A percentile compares a stretch with the other conserved stretches of the same genome.
Conservation (phyloP, 2,113 vertebrate species). For the Rhynchomys soricoides region DNA sequence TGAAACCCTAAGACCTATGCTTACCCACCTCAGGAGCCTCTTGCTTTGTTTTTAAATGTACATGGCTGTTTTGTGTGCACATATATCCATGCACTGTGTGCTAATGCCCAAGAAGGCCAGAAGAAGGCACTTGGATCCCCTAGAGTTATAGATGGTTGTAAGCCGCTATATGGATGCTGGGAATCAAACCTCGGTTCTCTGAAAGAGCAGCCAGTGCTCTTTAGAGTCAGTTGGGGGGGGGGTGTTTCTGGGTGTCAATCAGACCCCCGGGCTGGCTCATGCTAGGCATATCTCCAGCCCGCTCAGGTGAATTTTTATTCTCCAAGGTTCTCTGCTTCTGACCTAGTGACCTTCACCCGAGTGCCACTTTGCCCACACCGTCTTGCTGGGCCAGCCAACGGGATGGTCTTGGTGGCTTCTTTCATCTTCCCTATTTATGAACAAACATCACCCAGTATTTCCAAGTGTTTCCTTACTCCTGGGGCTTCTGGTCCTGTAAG, state of each 20-base stretch:
- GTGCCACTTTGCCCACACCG: conserved; percentile 5
- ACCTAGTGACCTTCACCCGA: neutral
- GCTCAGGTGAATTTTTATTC: neutral
- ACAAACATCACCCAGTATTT: neutral
- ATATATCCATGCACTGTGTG: neutral
- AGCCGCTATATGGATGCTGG: neutral
- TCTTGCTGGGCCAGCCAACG: neutral
- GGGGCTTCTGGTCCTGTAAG: conserved; percentile 33
- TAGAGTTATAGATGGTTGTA: neutral
- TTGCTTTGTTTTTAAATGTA: neutral
- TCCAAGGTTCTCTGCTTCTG: neutral
- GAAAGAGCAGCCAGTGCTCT: neutral
- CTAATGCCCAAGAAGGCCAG: neutral
- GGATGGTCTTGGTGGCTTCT: neutral
- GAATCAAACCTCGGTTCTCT: neutral
- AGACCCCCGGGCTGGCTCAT: neutral
- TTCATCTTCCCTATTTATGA: neutral
- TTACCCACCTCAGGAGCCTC: neutral
- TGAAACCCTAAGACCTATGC: neutral
- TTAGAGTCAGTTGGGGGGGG: neutral
- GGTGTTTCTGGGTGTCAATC: neutral
- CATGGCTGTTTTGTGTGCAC: no score
- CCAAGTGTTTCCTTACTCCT: neutral
- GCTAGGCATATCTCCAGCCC: neutral
- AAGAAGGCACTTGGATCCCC: neutral